Evolutionary conservation across 2,797 vertebrate species (phyloP).

Genomic region (Acrossocheilus fasciatus): DNA sequence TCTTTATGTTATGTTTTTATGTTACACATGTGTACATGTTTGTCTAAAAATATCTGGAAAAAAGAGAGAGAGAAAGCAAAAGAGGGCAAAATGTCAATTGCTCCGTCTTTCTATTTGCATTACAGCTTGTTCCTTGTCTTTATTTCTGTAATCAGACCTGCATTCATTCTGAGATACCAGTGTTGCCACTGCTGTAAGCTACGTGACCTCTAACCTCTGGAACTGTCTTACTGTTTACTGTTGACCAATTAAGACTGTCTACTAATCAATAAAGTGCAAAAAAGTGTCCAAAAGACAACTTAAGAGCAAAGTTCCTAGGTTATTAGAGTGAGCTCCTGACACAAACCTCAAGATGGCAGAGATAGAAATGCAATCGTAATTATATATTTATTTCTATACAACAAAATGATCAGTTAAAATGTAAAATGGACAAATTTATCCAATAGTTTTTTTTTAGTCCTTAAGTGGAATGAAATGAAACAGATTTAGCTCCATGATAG

Average conservation of each 20-base stretch:
- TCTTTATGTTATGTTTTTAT: conserved; percentile 8
- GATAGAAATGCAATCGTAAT: neutral
- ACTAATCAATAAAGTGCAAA: conserved; percentile 20
- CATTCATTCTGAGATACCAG: conserved; percentile 29
- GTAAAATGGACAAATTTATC: neutral
- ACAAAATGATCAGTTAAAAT: neutral
- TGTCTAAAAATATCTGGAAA: conserved; percentile 7
- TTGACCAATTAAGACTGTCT: conserved; percentile 4
- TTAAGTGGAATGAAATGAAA: neutral
- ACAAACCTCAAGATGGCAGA: neutral
- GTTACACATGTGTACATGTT: conserved; percentile 2
- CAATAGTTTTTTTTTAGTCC: neutral
- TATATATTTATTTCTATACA: neutral
- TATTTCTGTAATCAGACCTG: conserved; percentile 9
- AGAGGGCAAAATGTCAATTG: conserved; percentile 28
- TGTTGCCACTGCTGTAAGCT: conserved; percentile 37
- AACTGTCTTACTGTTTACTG: conserved; percentile 9
- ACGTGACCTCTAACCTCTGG: conserved; percentile 12
- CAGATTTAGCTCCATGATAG: neutral
- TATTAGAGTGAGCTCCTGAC: neutral
- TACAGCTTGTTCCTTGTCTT: conserved; percentile 5
- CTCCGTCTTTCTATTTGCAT: neutral
- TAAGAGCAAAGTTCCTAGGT: neutral
- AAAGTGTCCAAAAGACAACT: neutral
- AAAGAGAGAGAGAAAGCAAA: neutral